phyloP scores from a whole-genome alignment of 2,888 invertebrate species.

The Torymus texanus region DNA sequence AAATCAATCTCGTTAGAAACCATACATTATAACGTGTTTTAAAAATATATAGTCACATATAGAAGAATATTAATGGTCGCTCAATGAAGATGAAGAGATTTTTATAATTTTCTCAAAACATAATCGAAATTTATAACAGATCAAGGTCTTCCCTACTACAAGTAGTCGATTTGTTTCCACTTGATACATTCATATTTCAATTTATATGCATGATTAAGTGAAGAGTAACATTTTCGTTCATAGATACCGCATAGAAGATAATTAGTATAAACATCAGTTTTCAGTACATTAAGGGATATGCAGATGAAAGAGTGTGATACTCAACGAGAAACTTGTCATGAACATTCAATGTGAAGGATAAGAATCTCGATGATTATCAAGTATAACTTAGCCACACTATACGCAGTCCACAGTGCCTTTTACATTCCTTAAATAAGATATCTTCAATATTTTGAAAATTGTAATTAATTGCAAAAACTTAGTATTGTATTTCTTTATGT shows the following conservation, averaged over 20 bases:
- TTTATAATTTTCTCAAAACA: not conserved
- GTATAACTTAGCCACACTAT: constrained; percentile 44
- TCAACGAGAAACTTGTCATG: constrained; percentile 47
- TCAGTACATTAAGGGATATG: constrained; percentile 74
- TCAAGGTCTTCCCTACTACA: constrained; percentile 48
- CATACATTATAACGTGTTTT: not conserved
- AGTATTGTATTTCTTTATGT: constrained; percentile 14
- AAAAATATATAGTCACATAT: not conserved
- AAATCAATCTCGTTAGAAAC: too few relatives aligned
- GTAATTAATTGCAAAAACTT: constrained; percentile 21
- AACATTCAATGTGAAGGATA: constrained; percentile 26
- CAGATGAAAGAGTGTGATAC: constrained; percentile 66
- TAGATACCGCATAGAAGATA: constrained; percentile 71
- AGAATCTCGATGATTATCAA: constrained; percentile 43
- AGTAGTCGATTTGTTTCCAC: constrained; percentile 44
- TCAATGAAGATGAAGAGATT: too few relatives aligned
- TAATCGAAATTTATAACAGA: not conserved
- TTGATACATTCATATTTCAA: constrained; percentile 61
- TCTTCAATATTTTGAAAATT: constrained; percentile 16
- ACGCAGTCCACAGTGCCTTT: constrained; percentile 20
- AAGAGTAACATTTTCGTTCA: constrained; percentile 64
- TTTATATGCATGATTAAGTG: constrained; percentile 58
- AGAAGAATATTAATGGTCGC: too few relatives aligned
- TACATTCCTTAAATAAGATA: constrained; percentile 24
- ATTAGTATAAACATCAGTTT: constrained; percentile 72